These are phyloP conservation scores for Premnoplex brunnescens DNA, from an alignment of 2,797 vertebrate genomes.

Conservation along the genomic window DNA sequence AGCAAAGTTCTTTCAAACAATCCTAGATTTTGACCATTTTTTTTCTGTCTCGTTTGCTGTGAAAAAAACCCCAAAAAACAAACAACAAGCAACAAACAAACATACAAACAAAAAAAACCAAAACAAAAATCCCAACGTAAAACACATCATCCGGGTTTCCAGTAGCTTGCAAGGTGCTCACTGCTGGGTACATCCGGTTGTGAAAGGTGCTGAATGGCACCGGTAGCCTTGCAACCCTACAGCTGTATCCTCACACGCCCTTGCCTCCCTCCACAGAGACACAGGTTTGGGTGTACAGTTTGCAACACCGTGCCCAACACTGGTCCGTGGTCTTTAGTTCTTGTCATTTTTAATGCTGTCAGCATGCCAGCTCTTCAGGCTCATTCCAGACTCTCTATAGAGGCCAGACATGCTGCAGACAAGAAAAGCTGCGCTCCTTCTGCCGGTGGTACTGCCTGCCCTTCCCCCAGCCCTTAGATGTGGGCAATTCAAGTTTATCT, in stretches of 20 bases:
- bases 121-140: neutral
- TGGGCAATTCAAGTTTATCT: conserved; percentile 59
- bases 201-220: neutral
- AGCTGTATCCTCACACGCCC: too few species aligned
- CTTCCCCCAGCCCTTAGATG: conserved; percentile 44
- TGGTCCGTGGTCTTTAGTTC: neutral
- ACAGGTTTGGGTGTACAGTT: neutral
- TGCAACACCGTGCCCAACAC: fast-evolving
- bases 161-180: neutral
- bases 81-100: too few species aligned
- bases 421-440: neutral
- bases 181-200: neutral
- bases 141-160: neutral
- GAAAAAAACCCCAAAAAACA: neutral
- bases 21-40: neutral
- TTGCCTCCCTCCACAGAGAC: neutral
- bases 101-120: too few species aligned
- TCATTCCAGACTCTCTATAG: neutral
- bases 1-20: neutral
- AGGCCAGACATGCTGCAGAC: neutral
- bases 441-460: neutral
- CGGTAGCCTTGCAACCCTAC: neutral
- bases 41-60: neutral
- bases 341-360: neutral
- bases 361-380: neutral